Conservation (phyloP, 2,797 vertebrate genomes). For the Sylvia borin region DNA sequence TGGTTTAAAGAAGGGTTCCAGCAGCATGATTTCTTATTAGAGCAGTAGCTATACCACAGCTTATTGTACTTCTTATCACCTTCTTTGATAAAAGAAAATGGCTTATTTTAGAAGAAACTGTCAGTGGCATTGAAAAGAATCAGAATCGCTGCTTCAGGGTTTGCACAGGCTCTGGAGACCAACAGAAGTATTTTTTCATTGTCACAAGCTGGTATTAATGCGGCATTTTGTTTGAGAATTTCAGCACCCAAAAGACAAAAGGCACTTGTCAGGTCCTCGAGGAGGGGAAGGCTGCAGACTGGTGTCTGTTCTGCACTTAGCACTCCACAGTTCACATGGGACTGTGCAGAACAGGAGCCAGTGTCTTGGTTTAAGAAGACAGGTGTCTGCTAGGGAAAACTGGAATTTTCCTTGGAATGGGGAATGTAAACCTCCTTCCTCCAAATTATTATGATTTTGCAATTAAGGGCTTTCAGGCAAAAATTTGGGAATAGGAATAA, state of each 20-base stretch:
- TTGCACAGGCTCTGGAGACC: neutral
- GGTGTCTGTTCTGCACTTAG: neutral
- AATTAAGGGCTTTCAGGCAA: too few species aligned
- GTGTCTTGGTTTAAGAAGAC: too few species aligned
- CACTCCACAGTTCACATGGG: neutral
- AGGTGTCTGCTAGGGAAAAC: too few species aligned
- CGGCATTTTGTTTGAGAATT: neutral
- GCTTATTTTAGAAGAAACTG: constrained; percentile 3
- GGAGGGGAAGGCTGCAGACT: neutral
- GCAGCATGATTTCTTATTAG: neutral
- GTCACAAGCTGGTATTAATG: neutral
- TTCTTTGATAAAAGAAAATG: constrained; percentile 16
- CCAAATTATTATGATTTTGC: too few species aligned
- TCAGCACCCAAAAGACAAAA: neutral
- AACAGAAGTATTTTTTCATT: neutral
- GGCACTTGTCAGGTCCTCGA: neutral
- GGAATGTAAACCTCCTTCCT: too few species aligned
- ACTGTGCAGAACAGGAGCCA: neutral
- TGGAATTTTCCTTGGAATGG: too few species aligned
- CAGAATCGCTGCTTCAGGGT: neutral
- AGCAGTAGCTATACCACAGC: neutral
- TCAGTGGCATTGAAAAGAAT: neutral
- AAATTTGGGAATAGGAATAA: too few species aligned
- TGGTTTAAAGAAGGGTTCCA: neutral
- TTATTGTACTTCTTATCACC: constrained; percentile 45